These are phyloP conservation scores for Diadumene lineata DNA, from an alignment of 92 coral and sea anemone genomes.

Conservation along the genomic window DNA sequence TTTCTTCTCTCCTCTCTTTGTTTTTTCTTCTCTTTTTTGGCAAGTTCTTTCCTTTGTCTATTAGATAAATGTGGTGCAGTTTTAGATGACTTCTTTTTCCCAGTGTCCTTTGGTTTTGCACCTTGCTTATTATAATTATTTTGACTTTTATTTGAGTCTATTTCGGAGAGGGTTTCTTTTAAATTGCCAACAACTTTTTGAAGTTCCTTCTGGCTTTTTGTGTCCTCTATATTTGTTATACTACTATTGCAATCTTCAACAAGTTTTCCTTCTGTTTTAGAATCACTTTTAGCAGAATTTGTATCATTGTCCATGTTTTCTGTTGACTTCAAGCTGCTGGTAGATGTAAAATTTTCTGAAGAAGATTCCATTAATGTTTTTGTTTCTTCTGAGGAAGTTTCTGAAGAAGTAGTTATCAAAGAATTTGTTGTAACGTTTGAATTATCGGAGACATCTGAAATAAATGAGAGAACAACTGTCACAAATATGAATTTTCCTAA, in stretches of 20 bases:
- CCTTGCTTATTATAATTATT: conserved; percentile 35
- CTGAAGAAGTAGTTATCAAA: too few species aligned
- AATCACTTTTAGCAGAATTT: background rate
- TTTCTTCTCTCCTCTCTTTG: conserved; percentile 77
- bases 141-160: background rate
- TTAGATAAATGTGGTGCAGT: conserved; percentile 55
- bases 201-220: conserved; percentile 8
- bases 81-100: conserved; percentile 34
- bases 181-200: conserved; percentile 26
- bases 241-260: background rate
- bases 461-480: too few species aligned
- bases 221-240: background rate
- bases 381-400: too few species aligned
- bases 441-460: too few species aligned
- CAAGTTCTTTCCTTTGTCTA: conserved; percentile 90
- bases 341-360: background rate
- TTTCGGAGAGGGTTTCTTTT: background rate
- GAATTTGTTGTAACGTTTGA: too few species aligned
- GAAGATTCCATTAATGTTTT: too few species aligned
- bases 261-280: background rate
- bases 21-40: conserved; percentile 90
- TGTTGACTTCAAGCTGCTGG: too few species aligned
- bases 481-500: too few species aligned
- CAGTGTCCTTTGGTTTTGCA: conserved; percentile 70
- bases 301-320: background rate